A percentile compares a stretch with the other conserved stretches of the same genome.
phyloP scores from a whole-genome alignment of 1,140 invertebrate genomes.

The Ephestia elutella region DNA sequence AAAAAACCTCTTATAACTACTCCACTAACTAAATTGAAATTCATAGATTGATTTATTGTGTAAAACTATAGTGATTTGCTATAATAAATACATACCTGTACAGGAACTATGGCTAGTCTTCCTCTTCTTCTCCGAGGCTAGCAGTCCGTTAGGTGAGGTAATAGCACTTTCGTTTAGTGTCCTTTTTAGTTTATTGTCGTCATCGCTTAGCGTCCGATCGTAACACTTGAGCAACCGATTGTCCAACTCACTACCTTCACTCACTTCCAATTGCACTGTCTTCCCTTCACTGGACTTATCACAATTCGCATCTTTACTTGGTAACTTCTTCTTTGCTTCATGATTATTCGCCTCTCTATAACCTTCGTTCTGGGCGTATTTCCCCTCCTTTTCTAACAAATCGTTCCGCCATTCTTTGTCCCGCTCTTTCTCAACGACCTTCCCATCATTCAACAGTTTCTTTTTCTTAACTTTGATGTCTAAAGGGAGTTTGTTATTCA shows the following conservation, averaged over 20 bases:
- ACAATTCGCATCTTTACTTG: conserved; percentile 56
- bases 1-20: no score
- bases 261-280: conserved; percentile 51
- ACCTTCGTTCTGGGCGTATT: conserved; percentile 69
- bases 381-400: conserved; percentile 63
- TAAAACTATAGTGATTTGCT: no score
- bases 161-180: conserved; percentile 56
- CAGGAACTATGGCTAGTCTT: conserved; percentile 72
- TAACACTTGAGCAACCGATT: conserved; percentile 55
- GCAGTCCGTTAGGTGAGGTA: conserved; percentile 65
- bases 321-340: conserved; percentile 63
- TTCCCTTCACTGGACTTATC: conserved; percentile 66
- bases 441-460: conserved; percentile 46
- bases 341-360: conserved; percentile 70
- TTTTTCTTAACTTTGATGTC: conserved; percentile 66
- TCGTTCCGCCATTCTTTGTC: conserved; percentile 63
- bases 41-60: no score
- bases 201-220: conserved; percentile 61
- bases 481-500: conserved; percentile 55
- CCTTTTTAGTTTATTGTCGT: conserved; percentile 58
- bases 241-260: conserved; percentile 59
- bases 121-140: conserved; percentile 73
- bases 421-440: conserved; percentile 46
- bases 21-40: no score
- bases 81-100: conserved; percentile 52